phyloP scores from a whole-genome alignment of 2,888 invertebrate species.

The Caenorhabditis sulstoni region DNA sequence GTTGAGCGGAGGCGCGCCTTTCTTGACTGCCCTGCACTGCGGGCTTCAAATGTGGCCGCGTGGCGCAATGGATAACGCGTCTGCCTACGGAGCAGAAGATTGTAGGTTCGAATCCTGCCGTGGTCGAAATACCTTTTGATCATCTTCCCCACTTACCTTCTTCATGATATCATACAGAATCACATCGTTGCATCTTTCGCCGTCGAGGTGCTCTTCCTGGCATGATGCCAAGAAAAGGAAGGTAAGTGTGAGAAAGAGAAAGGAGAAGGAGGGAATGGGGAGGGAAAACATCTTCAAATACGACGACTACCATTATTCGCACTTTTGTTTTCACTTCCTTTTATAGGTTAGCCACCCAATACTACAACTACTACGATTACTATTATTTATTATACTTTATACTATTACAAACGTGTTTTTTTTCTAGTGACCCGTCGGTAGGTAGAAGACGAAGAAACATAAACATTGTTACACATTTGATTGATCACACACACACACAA shows the following conservation, averaged over 20 bases:
- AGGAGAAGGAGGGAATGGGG: neutral
- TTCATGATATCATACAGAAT: conserved; percentile 49
- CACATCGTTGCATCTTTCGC: conserved; percentile 49
- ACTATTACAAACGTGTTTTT: conserved; percentile 1
- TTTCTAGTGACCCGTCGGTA: neutral
- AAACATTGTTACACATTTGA: too few relatives aligned
- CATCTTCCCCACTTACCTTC: conserved; percentile 5
- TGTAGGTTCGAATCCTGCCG: conserved; percentile 81
- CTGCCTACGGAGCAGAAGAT: conserved; percentile 81
- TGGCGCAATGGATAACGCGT: conserved; percentile 79
- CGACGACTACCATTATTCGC: neutral
- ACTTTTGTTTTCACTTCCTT: neutral
- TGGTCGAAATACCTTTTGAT: conserved; percentile 55
- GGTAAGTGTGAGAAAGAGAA: too few relatives aligned
- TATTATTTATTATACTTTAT: neutral
- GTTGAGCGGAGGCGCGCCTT: neutral
- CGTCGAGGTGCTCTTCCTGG: conserved; percentile 24
- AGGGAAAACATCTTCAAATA: conserved; percentile 1
- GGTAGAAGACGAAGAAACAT: too few relatives aligned
- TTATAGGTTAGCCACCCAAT: neutral
- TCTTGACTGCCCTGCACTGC: neutral
- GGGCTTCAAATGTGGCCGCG: conserved; percentile 56
- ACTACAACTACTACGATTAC: too few relatives aligned
- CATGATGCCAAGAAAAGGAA: neutral
- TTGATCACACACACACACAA: too few relatives aligned